Evolutionary conservation across 2,113 vertebrate species (phyloP), one percentile per base, ranked within the genome.

Genomic region (Scomber japonicus): DNA sequence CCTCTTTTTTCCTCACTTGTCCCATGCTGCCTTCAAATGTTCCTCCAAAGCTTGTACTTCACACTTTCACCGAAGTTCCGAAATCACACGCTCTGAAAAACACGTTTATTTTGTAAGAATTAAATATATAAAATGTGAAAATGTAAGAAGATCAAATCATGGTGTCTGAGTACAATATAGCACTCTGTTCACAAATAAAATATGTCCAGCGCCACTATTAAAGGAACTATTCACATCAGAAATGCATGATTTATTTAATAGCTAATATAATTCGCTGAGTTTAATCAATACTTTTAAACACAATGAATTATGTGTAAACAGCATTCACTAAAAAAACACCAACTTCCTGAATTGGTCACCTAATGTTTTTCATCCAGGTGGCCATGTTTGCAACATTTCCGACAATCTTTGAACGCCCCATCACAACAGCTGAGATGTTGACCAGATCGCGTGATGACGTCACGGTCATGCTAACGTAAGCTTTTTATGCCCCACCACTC

Each of bases 351-450:
- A 40, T 17, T 31, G 2, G 50, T 19, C 4, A 14, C 21, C 5
- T 1, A 40, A 40, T 56, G 3, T 51, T 60, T 7, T 17, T 24
- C 11, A 6, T 17, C 11, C 1, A 1, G 8, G 2, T 0, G 2
- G 5, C 0, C 0, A 1, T 21, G 0, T 12, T 57, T 15, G 0
- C 3, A 7, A 11, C 1, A 30, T 81, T 62, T 61, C 45, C 66
- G 2, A 51, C 2, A 8, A 3, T 3, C 0, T 4, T 0, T 81
- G 48, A 92, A 92, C 17, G 61, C 55, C 65, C 19, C 90, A 77
- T 75, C 68, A 82, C 15, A 89, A 91, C 92, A 93, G 90, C 92
- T 91, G 92, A 92, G 74, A 75, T 67, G 86, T 57, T 84, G 87
- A 82, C 82, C 51, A 54, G 64, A 81, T 88, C 83, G 80, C 89